Evolutionary conservation across 1,140 invertebrate genomes (phyloP).

Genomic region (Eupristina koningsbergeri): DNA sequence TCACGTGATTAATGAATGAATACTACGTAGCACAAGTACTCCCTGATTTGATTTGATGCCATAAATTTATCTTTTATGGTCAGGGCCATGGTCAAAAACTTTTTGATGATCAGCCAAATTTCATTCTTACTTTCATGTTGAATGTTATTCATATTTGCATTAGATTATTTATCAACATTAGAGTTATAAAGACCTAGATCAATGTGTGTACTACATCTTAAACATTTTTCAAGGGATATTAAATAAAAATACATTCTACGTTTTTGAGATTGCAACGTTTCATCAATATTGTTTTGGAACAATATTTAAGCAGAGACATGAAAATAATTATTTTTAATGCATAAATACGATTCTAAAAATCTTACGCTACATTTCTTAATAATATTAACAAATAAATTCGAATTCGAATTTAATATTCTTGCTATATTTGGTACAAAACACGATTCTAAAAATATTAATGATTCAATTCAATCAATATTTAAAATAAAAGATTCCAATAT

Average conservation of each 20-base stretch:
- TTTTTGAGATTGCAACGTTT: background rate
- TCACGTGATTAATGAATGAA: conserved; percentile 53
- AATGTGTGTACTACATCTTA: background rate
- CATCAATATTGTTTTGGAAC: background rate
- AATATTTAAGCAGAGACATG: background rate
- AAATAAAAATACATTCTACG: background rate
- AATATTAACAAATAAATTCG: too few species aligned
- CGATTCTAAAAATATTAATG: too few species aligned
- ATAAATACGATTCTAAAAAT: background rate
- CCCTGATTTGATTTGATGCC: conserved; percentile 65
- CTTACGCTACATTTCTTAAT: too few species aligned
- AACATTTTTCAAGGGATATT: background rate
- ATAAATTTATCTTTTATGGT: conserved; percentile 65
- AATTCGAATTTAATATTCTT: too few species aligned
- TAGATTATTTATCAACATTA: conserved; percentile 25
- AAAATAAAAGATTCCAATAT: background rate
- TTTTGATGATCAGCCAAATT: conserved; percentile 28
- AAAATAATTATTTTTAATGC: background rate
- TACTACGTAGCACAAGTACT: conserved; percentile 27
- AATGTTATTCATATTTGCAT: background rate
- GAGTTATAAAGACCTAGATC: background rate
- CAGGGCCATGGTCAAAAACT: conserved; percentile 55
- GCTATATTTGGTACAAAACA: too few species aligned
- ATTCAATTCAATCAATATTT: too few species aligned
- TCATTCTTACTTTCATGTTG: background rate